These are phyloP conservation scores for Phyllotreta cruciferae DNA, from an alignment of 2,888 invertebrate genomes.

Conservation along the genomic window DNA sequence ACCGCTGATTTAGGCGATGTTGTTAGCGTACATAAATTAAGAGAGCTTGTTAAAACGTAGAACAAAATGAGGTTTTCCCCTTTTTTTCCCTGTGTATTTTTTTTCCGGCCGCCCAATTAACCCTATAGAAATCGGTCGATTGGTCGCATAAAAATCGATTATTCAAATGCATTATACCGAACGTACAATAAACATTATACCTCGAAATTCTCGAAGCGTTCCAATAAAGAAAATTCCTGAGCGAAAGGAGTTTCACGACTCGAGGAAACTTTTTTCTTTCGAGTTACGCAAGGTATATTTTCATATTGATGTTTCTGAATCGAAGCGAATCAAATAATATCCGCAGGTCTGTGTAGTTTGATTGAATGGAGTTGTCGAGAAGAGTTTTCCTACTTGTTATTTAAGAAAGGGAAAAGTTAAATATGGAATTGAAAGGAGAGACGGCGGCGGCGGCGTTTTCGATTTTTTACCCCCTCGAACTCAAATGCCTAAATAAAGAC, in stretches of 20 bases:
- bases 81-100: slow-evolving; percentile 4
- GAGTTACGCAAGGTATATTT: slow-evolving; percentile 17
- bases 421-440: slow-evolving; percentile 13
- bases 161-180: not conserved
- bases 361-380: slow-evolving; percentile 13
- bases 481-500: slow-evolving; percentile 8
- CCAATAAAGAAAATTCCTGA: slow-evolving; percentile 8
- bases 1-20: slow-evolving; percentile 28
- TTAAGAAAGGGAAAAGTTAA: slow-evolving; percentile 14
- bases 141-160: not conserved
- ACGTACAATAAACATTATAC: not conserved
- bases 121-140: slow-evolving; percentile 3
- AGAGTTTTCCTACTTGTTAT: slow-evolving; percentile 15
- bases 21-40: slow-evolving; percentile 29
- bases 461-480: not conserved
- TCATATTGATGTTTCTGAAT: slow-evolving; percentile 15
- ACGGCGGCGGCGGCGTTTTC: not conserved
- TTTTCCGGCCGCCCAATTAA: not conserved
- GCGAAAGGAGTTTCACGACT: slow-evolving; percentile 3
- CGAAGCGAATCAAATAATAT: slow-evolving; percentile 13
- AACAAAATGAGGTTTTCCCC: slow-evolving; percentile 12
- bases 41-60: slow-evolving; percentile 27
- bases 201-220: not conserved
- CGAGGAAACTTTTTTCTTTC: slow-evolving; percentile 1
- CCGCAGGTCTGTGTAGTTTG: slow-evolving; percentile 10